phyloP scores from a whole-genome alignment of 2,888 invertebrate species.

The Drosophila quinaria region DNA sequence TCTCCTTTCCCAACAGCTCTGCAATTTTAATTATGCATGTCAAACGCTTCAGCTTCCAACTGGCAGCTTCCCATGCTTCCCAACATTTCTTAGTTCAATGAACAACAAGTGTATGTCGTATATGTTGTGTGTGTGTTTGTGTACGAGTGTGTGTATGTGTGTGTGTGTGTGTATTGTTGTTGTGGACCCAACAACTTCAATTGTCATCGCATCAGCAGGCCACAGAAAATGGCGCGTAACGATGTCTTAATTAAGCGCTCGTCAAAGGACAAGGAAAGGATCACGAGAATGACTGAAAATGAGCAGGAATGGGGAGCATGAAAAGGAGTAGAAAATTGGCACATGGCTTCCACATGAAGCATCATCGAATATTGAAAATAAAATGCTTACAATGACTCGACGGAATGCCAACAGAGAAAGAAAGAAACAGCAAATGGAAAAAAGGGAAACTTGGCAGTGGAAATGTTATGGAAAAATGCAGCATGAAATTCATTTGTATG shows the following conservation, averaged over 20 bases:
- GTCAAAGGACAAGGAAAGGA: slow-evolving; percentile 38
- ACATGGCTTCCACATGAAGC: slow-evolving; percentile 9
- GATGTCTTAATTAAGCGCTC: slow-evolving; percentile 69
- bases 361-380: slow-evolving; percentile 51
- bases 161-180: slow-evolving; percentile 2
- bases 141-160: not conserved
- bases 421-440: not conserved
- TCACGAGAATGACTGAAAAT: not conserved
- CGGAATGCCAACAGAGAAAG: slow-evolving; percentile 1
- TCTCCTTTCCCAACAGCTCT: not conserved
- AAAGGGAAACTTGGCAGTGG: not conserved
- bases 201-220: slow-evolving; percentile 53
- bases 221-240: slow-evolving; percentile 69
- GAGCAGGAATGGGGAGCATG: not conserved
- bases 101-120: slow-evolving; percentile 6
- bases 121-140: slow-evolving; percentile 3
- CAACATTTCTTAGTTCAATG: slow-evolving; percentile 10
- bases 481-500: slow-evolving; percentile 16
- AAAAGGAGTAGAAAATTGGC: slow-evolving; percentile 4
- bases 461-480: not conserved
- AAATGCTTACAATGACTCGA: slow-evolving; percentile 31
- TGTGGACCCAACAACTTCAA: slow-evolving; percentile 45
- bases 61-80: slow-evolving; percentile 1
- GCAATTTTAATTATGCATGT: slow-evolving; percentile 65
- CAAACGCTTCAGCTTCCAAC: slow-evolving; percentile 51